These are phyloP conservation scores for Drosophila subpulchrella DNA, from an alignment of 1,140 invertebrate species.

Conservation along the genomic window DNA sequence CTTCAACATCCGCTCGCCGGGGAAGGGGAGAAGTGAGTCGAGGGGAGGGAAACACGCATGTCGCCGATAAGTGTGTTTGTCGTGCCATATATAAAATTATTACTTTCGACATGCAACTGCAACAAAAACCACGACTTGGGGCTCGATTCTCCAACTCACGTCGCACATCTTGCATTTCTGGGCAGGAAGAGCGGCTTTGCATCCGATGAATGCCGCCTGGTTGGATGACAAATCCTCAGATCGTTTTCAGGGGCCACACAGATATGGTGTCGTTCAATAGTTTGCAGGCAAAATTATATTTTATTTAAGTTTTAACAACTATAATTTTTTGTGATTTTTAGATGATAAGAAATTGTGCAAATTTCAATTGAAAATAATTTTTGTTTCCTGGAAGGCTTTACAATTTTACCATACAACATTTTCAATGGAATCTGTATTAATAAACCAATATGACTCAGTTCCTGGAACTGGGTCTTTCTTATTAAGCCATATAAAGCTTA, in stretches of 20 bases:
- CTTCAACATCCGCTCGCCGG: slow-evolving; percentile 19
- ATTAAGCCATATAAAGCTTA: background rate
- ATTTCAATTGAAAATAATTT: no score
- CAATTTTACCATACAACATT: no score
- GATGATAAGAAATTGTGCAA: no score
- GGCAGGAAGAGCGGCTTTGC: slow-evolving; percentile 41
- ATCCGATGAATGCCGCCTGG: slow-evolving; percentile 1
- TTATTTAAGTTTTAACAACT: background rate
- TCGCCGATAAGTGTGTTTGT: slow-evolving; percentile 81
- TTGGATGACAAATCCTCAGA: slow-evolving; percentile 29
- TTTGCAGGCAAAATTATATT: background rate
- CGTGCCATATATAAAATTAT: slow-evolving; percentile 82
- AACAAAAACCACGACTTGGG: slow-evolving; percentile 29
- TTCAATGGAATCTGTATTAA: no score
- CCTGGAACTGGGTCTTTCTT: no score
- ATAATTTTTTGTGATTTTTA: no score
- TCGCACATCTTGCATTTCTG: slow-evolving; percentile 28
- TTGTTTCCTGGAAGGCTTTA: no score
- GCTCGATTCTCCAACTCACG: slow-evolving; percentile 20
- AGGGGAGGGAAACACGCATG: slow-evolving; percentile 58
- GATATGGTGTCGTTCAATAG: slow-evolving; percentile 6
- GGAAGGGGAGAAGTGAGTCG: background rate
- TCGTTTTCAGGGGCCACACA: slow-evolving; percentile 18
- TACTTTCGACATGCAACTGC: slow-evolving; percentile 77
- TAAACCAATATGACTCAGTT: no score